These are phyloP conservation scores for Borostomias antarcticus DNA, from an alignment of 2,797 vertebrate genomes.

Conservation along the genomic window DNA sequence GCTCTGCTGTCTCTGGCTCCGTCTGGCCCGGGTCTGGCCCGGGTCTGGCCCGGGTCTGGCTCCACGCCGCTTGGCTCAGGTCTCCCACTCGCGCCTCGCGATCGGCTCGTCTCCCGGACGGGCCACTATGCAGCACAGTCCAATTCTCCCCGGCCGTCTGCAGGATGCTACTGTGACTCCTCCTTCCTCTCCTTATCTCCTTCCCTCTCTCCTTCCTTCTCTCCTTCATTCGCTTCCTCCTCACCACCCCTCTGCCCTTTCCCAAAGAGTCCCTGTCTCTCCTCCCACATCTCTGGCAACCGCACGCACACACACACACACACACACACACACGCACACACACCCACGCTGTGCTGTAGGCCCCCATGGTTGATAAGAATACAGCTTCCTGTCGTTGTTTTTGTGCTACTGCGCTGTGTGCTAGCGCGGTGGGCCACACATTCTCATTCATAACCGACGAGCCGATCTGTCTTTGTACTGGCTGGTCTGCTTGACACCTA, in stretches of 20 bases:
- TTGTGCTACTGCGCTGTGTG: not conserved
- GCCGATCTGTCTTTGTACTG: not conserved
- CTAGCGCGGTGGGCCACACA: not conserved
- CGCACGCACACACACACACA: no score
- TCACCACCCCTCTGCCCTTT: constrained; percentile 9
- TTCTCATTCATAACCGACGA: not conserved
- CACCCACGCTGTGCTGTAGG: not conserved
- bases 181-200: no score
- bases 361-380: no score
- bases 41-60: constrained; percentile 10
- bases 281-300: no score
- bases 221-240: constrained; percentile 15
- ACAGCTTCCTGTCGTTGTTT: no score
- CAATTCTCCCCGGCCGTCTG: constrained; percentile 19
- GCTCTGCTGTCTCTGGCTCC: constrained; percentile 24
- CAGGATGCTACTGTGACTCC: constrained; percentile 52
- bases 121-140: constrained; percentile 16
- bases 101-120: constrained; percentile 18
- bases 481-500: not conserved
- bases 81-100: constrained; percentile 25
- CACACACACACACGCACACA: constrained; percentile 6
- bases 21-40: constrained; percentile 10
- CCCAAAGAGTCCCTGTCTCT: not conserved
- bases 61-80: constrained; percentile 7
- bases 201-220: no score